Evolutionary conservation across 2,888 invertebrate genomes (phyloP).

Genomic region (Cheilosia vernalis): DNA sequence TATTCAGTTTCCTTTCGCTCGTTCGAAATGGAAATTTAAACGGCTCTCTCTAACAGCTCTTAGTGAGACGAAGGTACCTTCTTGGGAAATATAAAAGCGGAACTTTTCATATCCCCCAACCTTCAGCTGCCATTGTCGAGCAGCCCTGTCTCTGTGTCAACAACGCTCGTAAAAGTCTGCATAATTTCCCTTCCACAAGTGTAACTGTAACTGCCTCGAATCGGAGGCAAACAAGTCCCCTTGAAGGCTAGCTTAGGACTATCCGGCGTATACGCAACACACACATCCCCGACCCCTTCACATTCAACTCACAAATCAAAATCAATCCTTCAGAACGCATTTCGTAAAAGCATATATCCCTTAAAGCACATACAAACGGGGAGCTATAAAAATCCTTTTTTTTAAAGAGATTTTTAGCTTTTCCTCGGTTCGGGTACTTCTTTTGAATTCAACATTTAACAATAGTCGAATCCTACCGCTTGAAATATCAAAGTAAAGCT

Average conservation of each 20-base stretch:
- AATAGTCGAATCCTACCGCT: conserved; percentile 38
- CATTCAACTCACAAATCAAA: conserved; percentile 65
- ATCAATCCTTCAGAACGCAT: conserved; percentile 57
- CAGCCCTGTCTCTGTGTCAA: neutral
- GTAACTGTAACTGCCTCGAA: conserved; percentile 22
- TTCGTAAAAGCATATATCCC: conserved; percentile 38
- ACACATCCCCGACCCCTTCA: neutral
- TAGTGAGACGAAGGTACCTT: neutral
- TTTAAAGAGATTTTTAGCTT: conserved; percentile 53
- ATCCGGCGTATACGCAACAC: conserved; percentile 13
- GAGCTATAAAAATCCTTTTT: conserved; percentile 61
- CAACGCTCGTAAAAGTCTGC: conserved; percentile 43
- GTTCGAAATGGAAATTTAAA: too few relatives aligned
- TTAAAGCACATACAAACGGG: conserved; percentile 43
- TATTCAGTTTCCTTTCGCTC: too few relatives aligned
- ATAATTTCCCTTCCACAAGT: conserved; percentile 30
- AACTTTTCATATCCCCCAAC: neutral
- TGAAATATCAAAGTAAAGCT: conserved; percentile 56
- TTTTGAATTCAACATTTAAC: conserved; percentile 40
- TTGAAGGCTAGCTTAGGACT: conserved; percentile 30
- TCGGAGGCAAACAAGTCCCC: conserved; percentile 56
- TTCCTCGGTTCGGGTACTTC: conserved; percentile 30
- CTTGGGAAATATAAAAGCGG: neutral
- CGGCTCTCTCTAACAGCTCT: too few relatives aligned
- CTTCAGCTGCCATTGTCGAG: conserved; percentile 18